Conservation (phyloP, 2,797 vertebrate genomes). For the Monodelphis domestica region DNA sequence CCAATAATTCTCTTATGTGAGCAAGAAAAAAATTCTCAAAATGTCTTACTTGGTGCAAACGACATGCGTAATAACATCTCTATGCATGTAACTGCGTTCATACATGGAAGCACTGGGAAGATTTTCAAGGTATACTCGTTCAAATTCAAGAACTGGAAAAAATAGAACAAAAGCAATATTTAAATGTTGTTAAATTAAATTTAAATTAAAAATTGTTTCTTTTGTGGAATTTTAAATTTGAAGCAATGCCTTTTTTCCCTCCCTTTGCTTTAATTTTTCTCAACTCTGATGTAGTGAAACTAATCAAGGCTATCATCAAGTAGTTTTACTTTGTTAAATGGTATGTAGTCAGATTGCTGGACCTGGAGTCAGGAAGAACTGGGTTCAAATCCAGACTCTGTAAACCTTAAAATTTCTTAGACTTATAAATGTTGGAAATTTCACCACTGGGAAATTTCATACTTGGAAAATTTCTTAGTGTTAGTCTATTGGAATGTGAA, state of each 20-base stretch:
- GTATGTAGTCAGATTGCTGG: neutral
- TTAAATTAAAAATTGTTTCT: slow-evolving; percentile 22
- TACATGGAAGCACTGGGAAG: slow-evolving; percentile 96
- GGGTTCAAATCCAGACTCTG: neutral
- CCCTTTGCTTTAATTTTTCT: slow-evolving; percentile 43
- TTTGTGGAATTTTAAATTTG: slow-evolving; percentile 29
- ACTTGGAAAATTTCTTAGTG: too few species aligned
- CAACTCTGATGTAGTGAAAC: slow-evolving; percentile 16
- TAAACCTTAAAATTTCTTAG: too few species aligned
- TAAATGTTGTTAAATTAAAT: neutral
- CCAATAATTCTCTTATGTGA: slow-evolving; percentile 4
- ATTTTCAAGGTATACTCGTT: slow-evolving; percentile 95
- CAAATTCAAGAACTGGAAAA: slow-evolving; percentile 93
- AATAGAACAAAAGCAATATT: slow-evolving; percentile 47
- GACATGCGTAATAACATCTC: slow-evolving; percentile 96
- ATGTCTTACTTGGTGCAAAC: slow-evolving; percentile 94
- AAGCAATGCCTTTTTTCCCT: slow-evolving; percentile 10
- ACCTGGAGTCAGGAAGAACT: neutral
- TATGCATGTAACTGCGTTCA: slow-evolving; percentile 98
- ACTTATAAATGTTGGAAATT: too few species aligned
- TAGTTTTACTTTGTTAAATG: too few species aligned
- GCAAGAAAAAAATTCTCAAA: neutral
- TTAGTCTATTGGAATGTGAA: too few species aligned
- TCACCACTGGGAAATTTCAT: too few species aligned
- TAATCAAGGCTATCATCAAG: neutral